Base-by-base conservation (phyloP, 2,797 vertebrate genomes). In the Aplochiton taeniatus region DNA sequence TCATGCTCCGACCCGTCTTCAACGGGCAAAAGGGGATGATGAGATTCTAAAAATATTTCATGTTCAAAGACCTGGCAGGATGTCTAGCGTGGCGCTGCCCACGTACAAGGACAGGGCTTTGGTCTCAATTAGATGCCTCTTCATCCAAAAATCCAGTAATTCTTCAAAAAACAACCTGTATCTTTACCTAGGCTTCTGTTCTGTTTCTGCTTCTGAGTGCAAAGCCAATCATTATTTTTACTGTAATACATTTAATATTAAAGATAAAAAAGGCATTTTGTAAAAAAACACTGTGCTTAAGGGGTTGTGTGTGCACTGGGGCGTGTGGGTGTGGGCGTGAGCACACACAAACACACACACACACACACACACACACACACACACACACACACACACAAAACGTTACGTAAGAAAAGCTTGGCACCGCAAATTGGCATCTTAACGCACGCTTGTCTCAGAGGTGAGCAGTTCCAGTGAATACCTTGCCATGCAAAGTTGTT, bases 381-480 rank as follows among this genome's bases (percentile, higher is more conserved):
- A 31, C 31, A 31, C 2, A 31, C 31, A 2, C 31, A 2, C 31
- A 2, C 31, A 31, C 2, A 31, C 2, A 6, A 31, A 31, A 31
- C 6, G 31, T 31, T 6, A 31, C 31, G 2, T 31, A 6, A 31
- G 31, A 31, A 31, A 31, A 31, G 6, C 31, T 31, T 31, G 31
- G 31, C 31, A 31, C 6, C 2, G 31, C 6, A 6, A 31, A 31
- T 31, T 31, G 31, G 31, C n/a, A n/a, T n/a, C n/a, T n/a, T n/a
- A n/a, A n/a, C n/a, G n/a, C n/a, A n/a, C n/a, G n/a, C n/a, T n/a
- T n/a, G 52, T 66, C 75, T 48, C 72, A 68, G 0, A 71, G 65
- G 55, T 8, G 19, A n/a, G 31, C 31, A 71, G 67, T 79, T 83
- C 70, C 78, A 74, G 72, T 70, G 73, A 73, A 63, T 61, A 66